These are phyloP conservation scores for Phainopepla nitens DNA, from an alignment of 2,113 vertebrate genomes.

Conservation along the genomic window DNA sequence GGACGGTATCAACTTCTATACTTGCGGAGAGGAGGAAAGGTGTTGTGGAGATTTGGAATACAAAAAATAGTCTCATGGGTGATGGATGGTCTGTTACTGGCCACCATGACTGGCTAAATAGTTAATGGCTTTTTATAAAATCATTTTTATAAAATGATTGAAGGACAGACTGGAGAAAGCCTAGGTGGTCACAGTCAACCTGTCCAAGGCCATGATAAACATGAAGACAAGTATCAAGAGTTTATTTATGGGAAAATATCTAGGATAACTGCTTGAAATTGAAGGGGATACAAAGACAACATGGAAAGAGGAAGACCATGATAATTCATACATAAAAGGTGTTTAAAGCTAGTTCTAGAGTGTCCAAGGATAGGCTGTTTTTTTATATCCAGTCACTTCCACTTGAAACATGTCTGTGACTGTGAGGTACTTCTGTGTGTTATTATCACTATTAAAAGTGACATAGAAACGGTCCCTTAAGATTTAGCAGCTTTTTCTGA, in stretches of 20 bases:
- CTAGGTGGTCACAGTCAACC: neutral
- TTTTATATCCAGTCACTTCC: neutral
- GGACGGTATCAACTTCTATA: neutral
- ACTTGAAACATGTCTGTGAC: neutral
- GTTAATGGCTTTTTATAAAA: neutral
- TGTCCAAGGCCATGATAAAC: neutral
- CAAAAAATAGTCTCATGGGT: neutral
- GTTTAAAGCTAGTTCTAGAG: neutral
- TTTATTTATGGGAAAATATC: neutral
- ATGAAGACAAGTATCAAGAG: neutral
- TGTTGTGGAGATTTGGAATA: neutral
- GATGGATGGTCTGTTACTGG: neutral
- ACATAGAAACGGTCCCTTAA: neutral
- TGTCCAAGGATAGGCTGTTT: neutral
- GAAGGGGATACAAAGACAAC: neutral
- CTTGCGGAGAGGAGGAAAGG: accelerated
- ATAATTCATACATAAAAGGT: neutral
- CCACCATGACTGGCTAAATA: neutral
- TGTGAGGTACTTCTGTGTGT: neutral
- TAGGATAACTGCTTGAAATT: neutral
- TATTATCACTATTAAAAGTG: neutral
- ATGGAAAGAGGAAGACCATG: neutral
- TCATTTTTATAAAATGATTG: neutral
- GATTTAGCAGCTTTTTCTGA: neutral
- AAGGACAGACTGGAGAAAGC: neutral